Percentiles rank a stretch among this genome's conserved stretches.
Conservation (phyloP, 2,888 invertebrate species). For the Penaeus monodon region DNA sequence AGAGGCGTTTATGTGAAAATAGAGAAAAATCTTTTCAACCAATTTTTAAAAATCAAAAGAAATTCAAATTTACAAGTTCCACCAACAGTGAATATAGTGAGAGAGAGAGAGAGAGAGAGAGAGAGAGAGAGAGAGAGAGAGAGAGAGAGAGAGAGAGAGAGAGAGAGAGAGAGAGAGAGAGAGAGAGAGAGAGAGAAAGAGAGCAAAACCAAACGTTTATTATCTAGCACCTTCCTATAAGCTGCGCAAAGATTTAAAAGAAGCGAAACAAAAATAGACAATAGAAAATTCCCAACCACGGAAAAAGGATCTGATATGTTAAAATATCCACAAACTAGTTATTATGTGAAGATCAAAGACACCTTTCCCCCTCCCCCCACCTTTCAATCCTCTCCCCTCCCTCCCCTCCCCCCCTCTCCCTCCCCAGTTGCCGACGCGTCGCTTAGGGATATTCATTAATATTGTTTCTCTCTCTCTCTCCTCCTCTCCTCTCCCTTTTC, state of each 20-base stretch:
- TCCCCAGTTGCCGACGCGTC: no score
- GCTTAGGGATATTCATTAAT: constrained; percentile 12
- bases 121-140: constrained; percentile 21
- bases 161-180: constrained; percentile 10
- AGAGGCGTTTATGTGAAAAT: no score
- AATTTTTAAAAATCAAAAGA: not conserved
- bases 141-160: constrained; percentile 19
- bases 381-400: not conserved
- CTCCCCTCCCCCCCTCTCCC: not conserved
- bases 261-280: not conserved
- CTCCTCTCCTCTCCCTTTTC: not conserved
- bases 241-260: not conserved
- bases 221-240: not conserved
- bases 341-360: constrained; percentile 2
- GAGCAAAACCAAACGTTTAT: not conserved
- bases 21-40: no score
- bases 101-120: not conserved
- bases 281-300: not conserved
- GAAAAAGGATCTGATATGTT: constrained; percentile 1
- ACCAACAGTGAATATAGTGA: not conserved
- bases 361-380: not conserved
- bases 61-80: not conserved
- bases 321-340: constrained; percentile 12
- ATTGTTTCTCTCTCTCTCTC: not conserved
- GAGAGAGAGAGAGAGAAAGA: not conserved